Evolutionary conservation across 2,113 vertebrate species (phyloP).

Genomic region (Piaya cayana): DNA sequence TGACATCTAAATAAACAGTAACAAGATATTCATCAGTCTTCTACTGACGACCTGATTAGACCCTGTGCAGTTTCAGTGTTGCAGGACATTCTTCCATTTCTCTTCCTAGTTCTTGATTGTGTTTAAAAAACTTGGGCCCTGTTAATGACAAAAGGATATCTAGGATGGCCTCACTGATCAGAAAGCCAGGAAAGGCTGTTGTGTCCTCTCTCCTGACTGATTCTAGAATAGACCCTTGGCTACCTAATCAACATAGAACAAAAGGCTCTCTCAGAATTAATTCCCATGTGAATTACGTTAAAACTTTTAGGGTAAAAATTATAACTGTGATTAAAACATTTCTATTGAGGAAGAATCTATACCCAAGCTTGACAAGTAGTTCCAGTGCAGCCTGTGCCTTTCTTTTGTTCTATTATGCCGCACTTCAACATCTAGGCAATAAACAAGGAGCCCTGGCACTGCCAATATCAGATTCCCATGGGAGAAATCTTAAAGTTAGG

Average conservation of each 20-base stretch:
- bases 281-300: background rate
- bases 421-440: background rate
- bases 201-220: background rate
- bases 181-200: background rate
- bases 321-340: background rate
- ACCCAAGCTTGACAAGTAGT: background rate
- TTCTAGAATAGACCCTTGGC: background rate
- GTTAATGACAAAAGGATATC: background rate
- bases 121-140: background rate
- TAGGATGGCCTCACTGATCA: background rate
- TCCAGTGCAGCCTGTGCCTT: background rate
- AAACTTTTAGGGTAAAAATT: background rate
- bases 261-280: background rate
- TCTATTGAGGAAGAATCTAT: background rate
- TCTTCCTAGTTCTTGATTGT: background rate
- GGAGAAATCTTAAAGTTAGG: background rate
- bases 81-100: background rate
- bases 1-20: background rate
- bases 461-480: background rate
- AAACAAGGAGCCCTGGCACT: background rate
- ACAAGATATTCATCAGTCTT: background rate
- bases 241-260: background rate
- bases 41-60: background rate
- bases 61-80: background rate
- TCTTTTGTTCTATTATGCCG: background rate